Evolutionary conservation across 2,888 invertebrate genomes (phyloP).

Genomic region (Sicus ferrugineus): DNA sequence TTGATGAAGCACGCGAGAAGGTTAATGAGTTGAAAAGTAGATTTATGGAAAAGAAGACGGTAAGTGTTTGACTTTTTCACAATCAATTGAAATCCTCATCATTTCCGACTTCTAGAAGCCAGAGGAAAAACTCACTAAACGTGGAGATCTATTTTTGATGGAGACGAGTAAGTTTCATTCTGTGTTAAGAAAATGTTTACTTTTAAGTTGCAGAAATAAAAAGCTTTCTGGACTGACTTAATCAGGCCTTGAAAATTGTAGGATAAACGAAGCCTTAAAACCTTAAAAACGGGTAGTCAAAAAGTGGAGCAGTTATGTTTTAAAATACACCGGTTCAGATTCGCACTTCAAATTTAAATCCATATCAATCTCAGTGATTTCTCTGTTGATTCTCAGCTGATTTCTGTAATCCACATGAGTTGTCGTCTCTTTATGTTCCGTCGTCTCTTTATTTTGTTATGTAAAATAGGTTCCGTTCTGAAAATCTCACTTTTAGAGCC

Average conservation of each 20-base stretch:
- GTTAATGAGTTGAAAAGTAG: constrained; percentile 93
- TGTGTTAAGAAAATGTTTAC: not conserved
- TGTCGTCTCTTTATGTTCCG: not conserved
- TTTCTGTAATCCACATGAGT: no score
- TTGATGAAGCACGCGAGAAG: constrained; percentile 89
- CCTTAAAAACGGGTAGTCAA: no score
- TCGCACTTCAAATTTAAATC: no score
- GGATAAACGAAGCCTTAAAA: no score
- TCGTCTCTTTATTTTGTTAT: constrained; percentile 43
- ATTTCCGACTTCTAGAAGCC: constrained; percentile 68
- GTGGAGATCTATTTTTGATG: constrained; percentile 93
- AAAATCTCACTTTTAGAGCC: constrained; percentile 75
- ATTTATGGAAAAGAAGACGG: constrained; percentile 94
- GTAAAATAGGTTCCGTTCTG: constrained; percentile 61
- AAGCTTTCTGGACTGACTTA: not conserved
- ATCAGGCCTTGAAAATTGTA: not conserved
- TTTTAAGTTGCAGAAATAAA: not conserved
- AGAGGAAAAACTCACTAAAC: constrained; percentile 77
- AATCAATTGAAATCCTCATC: constrained; percentile 9
- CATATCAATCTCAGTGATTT: no score
- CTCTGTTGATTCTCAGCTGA: no score
- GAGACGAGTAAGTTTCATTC: constrained; percentile 85
- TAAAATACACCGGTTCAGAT: no score
- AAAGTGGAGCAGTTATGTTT: no score
- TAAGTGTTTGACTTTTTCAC: constrained; percentile 61